phyloP scores from a whole-genome alignment of 2,888 invertebrate genomes.

The Tachina fera region DNA sequence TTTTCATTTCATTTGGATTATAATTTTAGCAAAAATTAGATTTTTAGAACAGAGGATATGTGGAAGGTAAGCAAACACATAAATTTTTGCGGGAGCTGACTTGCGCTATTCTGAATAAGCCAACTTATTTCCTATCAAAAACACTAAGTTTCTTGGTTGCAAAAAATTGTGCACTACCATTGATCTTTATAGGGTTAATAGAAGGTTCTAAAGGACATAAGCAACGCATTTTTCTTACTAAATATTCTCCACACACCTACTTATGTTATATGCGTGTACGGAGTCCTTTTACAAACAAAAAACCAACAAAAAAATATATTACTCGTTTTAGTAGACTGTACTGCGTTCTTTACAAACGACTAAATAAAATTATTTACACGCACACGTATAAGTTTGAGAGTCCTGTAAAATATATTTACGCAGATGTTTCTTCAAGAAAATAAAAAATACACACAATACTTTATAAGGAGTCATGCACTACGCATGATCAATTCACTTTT shows the following conservation, averaged over 20 bases:
- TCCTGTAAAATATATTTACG: constrained; percentile 63
- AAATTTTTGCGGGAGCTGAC: too few relatives aligned
- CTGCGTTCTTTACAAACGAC: background rate
- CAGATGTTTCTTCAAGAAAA: constrained; percentile 70
- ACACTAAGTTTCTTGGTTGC: background rate
- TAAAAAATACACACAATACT: constrained; percentile 7
- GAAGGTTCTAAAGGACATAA: constrained; percentile 30
- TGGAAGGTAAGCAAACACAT: too few relatives aligned
- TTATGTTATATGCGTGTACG: background rate
- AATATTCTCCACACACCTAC: constrained; percentile 58
- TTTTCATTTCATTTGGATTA: too few relatives aligned
- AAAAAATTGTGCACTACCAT: too few relatives aligned
- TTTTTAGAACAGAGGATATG: too few relatives aligned
- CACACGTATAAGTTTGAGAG: background rate
- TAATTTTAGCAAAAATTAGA: too few relatives aligned
- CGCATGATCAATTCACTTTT: constrained; percentile 72
- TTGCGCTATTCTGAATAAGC: too few relatives aligned
- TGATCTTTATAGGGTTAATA: constrained; percentile 48
- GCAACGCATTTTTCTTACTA: constrained; percentile 39
- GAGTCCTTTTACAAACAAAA: constrained; percentile 21
- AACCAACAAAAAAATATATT: background rate
- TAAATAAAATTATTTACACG: constrained; percentile 3
- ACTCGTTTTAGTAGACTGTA: constrained; percentile 30
- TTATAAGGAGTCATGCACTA: constrained; percentile 63
- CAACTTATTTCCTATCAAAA: background rate